Evolutionary conservation across 2,888 invertebrate genomes (phyloP), one percentile per base, ranked within the genome.

Genomic region (Neuroscelio doddi): DNA sequence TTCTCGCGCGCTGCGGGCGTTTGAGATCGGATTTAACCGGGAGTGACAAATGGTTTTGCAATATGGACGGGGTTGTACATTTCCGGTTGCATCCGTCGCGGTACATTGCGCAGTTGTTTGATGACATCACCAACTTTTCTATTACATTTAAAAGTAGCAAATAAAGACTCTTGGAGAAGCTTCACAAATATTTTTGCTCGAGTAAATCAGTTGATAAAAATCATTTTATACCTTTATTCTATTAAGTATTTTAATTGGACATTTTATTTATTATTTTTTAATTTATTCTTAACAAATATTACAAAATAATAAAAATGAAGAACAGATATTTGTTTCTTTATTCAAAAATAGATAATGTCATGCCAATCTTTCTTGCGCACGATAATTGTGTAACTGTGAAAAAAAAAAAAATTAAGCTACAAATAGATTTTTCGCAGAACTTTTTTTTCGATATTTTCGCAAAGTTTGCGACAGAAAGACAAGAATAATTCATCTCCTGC

Each of bases 11-110:
- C 32, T 51, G 36, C 10, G 56, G 67, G 63, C 70, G 46, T 71
- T 74, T 67, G 70, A 67, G 69, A 70, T 64, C 69, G 68, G 66
- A 72, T 72, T 69, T 73, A 74, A 72, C 72, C 70, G 70, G 68
- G 69, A 70, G 72, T 70, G 72, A 74, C 73, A 71, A 73, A 73
- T 67, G 71, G 66, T 55, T 64, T 58, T 63, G 64, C 64, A 62
- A 52, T 64, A 61, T 64, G 63, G 57, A 62, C 63, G 57, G 58
- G 46, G 64, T 47, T 53, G 61, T 55, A 56, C 61, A 58, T 64
- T 69, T 69, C 69, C 69, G 69, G 69, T 59, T 56, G 64, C 67
- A 62, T 66, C 56, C 53, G 65, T 61, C 55, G 52, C 63, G 63
- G 50, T 57, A 57, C 65, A 64, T 64, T 66, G 57, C 59, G 47